These are phyloP conservation scores for Chalcis sispes DNA, from an alignment of 2,888 invertebrate genomes.

Conservation along the genomic window DNA sequence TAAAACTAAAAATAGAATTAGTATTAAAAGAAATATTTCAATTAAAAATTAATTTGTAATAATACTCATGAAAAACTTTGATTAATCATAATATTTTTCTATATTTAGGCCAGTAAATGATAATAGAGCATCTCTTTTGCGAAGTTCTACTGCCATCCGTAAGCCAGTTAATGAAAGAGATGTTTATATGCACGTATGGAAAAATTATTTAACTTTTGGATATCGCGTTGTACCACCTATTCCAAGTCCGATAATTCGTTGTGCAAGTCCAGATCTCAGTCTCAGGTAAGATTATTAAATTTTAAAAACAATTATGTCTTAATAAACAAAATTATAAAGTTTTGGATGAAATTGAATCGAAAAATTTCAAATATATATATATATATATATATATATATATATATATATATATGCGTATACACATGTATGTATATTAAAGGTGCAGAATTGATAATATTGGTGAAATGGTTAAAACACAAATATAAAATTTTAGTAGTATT, in stretches of 20 bases:
- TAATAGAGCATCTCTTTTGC: slow-evolving; percentile 94
- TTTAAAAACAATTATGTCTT: slow-evolving; percentile 29
- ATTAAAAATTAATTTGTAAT: background rate
- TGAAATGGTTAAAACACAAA: slow-evolving; percentile 34
- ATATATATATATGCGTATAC: too few species aligned
- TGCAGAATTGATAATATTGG: slow-evolving; percentile 38
- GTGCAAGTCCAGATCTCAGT: slow-evolving; percentile 94
- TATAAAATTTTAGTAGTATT: slow-evolving; percentile 1
- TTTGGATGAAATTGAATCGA: slow-evolving; percentile 4
- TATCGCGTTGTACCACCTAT: slow-evolving; percentile 97
- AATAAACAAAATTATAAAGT: slow-evolving; percentile 37
- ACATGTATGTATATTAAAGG: slow-evolving; percentile 7
- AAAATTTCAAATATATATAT: slow-evolving; percentile 3
- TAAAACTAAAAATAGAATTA: background rate
- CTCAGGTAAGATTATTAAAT: slow-evolving; percentile 84
- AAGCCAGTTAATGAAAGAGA: slow-evolving; percentile 96
- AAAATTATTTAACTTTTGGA: slow-evolving; percentile 97
- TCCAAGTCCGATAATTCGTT: slow-evolving; percentile 90
- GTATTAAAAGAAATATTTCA: background rate
- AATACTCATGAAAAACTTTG: background rate
- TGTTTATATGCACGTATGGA: slow-evolving; percentile 97
- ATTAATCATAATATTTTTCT: too few species aligned
- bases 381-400: too few species aligned
- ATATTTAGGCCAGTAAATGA: slow-evolving; percentile 92
- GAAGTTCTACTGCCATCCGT: slow-evolving; percentile 90